Base-by-base conservation (phyloP, 2,113 vertebrate species). In the Xenotilapia flavipinnis region DNA sequence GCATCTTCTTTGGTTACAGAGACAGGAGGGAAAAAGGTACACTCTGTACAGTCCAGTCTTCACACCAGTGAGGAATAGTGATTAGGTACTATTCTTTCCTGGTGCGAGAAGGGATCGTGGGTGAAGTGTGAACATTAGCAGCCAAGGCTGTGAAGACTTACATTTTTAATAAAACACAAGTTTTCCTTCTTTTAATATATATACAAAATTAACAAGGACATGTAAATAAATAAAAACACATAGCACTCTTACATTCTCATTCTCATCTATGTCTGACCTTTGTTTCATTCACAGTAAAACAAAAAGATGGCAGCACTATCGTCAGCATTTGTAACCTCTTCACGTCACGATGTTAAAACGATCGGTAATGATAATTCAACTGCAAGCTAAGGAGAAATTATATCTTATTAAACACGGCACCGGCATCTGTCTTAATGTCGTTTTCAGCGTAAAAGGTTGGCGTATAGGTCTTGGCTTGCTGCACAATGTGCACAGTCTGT, bases 71-170 rank as follows among this genome's bases (percentile, higher is more conserved):
- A 87, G 82, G 82, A 91, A 88, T 83, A 86, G 82, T 80, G 75
- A 90, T 87, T 89, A 86, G 88, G 81, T 85, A 84, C 88, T 62
- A 84, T 86, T 90, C 81, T 81, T 89, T 80, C 45, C 11, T 79
- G 82, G 58, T 84, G 85, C 5, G 42, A 88, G 65, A 80, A 80
- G 28, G 73, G 84, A 82, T 54, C 68, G 93, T 93, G 92, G 91
- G 92, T 80, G 93, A 81, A 79, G 93, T 92, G 93, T 90, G 87
- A 94, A 89, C 83, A 85, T 86, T 92, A 81, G 81, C 86, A 83
- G 86, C 84, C 19, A 53, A 75, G 79, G 56, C 86, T 90, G 89
- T 89, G 91, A 91, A 89, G 65, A 75, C 77, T 83, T 47, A 86
- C 60, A 86, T 56, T 86, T 88, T 83, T 68, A 80, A 31, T 21